Percentiles rank a stretch among this genome's conserved stretches.
These are phyloP conservation scores for Arizona elegans DNA, from an alignment of 2,113 vertebrate genomes.

Conservation along the genomic window DNA sequence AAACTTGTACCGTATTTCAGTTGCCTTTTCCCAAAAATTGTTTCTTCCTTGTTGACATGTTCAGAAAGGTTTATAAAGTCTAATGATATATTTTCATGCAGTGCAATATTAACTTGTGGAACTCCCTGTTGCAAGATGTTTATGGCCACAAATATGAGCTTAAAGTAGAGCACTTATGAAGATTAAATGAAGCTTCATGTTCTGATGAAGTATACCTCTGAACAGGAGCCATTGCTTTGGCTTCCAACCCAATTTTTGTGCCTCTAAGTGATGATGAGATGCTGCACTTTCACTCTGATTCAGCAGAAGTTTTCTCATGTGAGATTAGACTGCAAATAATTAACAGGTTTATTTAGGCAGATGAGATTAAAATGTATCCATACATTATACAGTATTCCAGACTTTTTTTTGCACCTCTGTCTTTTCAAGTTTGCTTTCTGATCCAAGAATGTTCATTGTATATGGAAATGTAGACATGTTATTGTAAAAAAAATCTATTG, in stretches of 20 bases:
- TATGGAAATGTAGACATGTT: neutral
- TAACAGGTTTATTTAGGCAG: neutral
- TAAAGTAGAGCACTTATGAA: neutral
- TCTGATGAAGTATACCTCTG: neutral
- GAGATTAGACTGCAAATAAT: neutral
- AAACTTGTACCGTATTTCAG: neutral
- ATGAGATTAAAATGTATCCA: neutral
- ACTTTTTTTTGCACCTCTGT: neutral
- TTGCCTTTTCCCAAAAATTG: neutral
- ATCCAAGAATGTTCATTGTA: neutral
- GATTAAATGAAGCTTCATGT: neutral
- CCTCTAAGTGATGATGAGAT: neutral
- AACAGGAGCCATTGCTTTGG: neutral
- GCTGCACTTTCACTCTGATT: neutral
- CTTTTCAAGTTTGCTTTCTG: neutral
- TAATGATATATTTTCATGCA: neutral
- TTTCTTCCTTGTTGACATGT: neutral
- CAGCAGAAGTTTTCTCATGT: neutral
- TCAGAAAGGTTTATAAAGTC: neutral
- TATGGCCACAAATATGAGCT: neutral
- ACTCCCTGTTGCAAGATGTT: neutral
- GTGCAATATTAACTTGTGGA: neutral
- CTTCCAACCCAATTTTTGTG: neutral
- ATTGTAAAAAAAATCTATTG: neutral
- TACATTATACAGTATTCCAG: neutral